A percentile compares a stretch with the other conserved stretches of the same genome.
Evolutionary conservation across 2,888 invertebrate genomes (phyloP).

Genomic region (Sminthurides aquaticus): DNA sequence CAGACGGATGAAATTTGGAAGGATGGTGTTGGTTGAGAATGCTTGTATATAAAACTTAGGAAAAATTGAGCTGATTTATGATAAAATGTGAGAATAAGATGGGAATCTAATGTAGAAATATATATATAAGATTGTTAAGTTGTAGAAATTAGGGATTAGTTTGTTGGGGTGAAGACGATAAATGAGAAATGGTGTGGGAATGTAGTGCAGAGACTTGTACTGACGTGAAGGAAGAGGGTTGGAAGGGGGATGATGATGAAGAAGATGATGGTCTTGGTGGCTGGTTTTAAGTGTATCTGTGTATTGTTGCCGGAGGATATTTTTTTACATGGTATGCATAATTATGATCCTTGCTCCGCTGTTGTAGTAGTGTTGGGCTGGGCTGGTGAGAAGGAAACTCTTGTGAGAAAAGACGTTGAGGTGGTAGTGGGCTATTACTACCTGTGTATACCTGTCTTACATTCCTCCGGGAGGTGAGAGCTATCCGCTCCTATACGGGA

Average conservation of each 20-base stretch:
- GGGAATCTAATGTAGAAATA: too few relatives aligned
- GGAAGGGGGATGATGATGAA: not conserved
- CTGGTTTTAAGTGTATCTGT: not conserved
- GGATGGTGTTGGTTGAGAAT: too few relatives aligned
- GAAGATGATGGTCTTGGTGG: not conserved
- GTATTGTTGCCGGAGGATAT: not conserved
- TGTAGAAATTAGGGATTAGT: too few relatives aligned
- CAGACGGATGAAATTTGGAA: too few relatives aligned
- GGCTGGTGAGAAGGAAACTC: not conserved
- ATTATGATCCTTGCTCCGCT: not conserved
- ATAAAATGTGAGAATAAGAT: too few relatives aligned
- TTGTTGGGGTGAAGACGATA: too few relatives aligned
- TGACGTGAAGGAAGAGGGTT: not conserved
- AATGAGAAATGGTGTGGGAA: too few relatives aligned
- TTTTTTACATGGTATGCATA: not conserved
- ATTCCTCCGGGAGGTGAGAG: not conserved
- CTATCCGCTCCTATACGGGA: not conserved
- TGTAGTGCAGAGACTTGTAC: too few relatives aligned
- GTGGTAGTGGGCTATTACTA: not conserved
- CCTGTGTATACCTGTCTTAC: not conserved
- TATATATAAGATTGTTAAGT: too few relatives aligned
- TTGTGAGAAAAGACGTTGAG: not conserved
- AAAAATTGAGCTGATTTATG: too few relatives aligned
- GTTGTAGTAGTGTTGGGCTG: not conserved
- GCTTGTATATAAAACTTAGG: too few relatives aligned